Percentiles rank a stretch among this genome's conserved stretches.
phyloP scores from a whole-genome alignment of 2,888 invertebrate genomes.

The Trichopoda pennipes region DNA sequence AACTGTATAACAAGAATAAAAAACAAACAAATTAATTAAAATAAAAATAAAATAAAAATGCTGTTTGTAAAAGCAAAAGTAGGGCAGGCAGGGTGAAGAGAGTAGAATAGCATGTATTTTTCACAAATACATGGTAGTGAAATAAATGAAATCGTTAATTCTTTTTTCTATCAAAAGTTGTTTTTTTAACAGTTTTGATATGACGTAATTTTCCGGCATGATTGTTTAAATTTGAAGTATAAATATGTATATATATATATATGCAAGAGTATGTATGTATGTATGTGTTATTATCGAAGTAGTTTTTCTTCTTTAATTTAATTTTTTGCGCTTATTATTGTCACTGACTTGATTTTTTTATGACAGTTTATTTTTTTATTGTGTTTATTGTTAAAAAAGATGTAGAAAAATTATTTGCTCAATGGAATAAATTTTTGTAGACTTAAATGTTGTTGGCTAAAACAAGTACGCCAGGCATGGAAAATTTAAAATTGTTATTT shows the following conservation, averaged over 20 bases:
- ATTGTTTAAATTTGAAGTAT: conserved; percentile 6
- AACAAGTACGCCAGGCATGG: too few species aligned
- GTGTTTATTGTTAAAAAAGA: conserved; percentile 7
- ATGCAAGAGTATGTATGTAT: background rate
- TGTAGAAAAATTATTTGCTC: background rate
- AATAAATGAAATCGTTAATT: conserved; percentile 7
- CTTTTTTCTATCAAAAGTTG: background rate
- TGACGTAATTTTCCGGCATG: conserved; percentile 28
- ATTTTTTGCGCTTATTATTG: background rate
- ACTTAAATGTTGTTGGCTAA: too few species aligned
- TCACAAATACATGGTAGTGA: too few species aligned
- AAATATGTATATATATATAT: too few species aligned
- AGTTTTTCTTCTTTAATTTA: background rate
- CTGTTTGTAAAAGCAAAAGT: too few species aligned
- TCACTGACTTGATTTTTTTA: conserved; percentile 32
- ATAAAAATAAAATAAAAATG: background rate
- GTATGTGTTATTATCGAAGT: background rate
- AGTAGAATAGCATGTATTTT: too few species aligned
- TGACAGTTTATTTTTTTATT: background rate
- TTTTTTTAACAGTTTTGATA: background rate
- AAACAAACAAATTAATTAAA: conserved; percentile 46
- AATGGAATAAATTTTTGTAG: too few species aligned
- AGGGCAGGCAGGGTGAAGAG: too few species aligned
- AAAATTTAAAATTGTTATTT: too few species aligned
- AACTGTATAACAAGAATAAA: conserved; percentile 3